Conservation (phyloP, 2,113 vertebrate species). For the Microcebus lehilahytsara region DNA sequence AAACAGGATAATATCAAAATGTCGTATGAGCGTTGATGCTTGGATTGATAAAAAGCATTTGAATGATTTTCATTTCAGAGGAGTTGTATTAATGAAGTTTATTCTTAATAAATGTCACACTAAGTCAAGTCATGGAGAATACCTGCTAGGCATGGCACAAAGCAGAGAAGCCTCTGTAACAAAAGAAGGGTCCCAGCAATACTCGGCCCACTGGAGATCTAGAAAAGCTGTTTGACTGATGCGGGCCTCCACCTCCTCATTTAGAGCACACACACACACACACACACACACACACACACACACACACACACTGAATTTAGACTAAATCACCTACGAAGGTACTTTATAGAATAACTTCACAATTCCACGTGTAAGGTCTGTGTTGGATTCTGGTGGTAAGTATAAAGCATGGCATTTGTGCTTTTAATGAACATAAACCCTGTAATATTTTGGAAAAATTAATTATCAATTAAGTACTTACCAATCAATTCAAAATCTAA, state of each 20-base stretch:
- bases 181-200: rapidly evolving
- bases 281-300: background rate
- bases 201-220: no score
- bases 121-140: background rate
- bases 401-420: background rate
- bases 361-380: background rate
- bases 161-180: background rate
- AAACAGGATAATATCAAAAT: background rate
- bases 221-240: background rate
- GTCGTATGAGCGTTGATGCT: background rate
- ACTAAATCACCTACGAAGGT: background rate
- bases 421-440: background rate
- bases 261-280: background rate
- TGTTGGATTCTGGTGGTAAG: background rate
- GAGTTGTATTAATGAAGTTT: background rate
- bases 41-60: background rate
- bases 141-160: background rate
- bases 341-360: background rate
- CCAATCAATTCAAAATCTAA: background rate
- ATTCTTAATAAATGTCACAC: background rate
- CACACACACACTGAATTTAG: background rate
- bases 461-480: background rate
- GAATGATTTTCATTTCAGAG: background rate
- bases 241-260: background rate
- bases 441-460: background rate